Conservation (phyloP, 35 echinoderm and acorn worm species). For the Diadema setosum region DNA sequence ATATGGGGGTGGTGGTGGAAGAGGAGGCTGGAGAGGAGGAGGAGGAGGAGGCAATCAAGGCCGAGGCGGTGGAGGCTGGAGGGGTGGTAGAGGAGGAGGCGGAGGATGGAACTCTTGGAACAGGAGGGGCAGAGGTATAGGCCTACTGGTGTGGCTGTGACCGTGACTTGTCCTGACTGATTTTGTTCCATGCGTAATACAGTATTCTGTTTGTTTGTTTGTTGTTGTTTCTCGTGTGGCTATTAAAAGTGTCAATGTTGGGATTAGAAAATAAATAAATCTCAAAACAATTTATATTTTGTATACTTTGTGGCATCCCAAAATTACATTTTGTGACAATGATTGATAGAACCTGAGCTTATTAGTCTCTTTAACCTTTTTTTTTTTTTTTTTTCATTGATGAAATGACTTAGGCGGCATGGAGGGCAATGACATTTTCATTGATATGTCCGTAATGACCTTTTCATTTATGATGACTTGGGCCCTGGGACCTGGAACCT, state of each 20-base stretch:
- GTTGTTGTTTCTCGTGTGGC: not conserved
- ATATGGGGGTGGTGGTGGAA: not conserved
- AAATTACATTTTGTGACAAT: no score
- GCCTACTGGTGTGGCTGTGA: not conserved
- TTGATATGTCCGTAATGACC: no score
- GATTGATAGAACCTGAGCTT: no score
- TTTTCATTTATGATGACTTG: no score
- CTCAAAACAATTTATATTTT: not conserved
- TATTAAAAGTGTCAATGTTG: not conserved
- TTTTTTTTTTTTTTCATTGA: no score
- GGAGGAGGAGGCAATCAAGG: not conserved
- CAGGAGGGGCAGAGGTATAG: slow-evolving; percentile 44
- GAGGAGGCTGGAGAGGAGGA: not conserved
- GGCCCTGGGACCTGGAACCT: no score
- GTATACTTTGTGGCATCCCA: no score
- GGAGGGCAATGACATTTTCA: no score
- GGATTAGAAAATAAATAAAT: not conserved
- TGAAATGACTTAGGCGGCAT: no score
- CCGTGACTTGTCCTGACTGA: not conserved
- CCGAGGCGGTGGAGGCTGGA: not conserved
- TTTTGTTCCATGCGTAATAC: not conserved
- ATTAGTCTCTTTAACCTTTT: no score
- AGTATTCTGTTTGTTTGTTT: not conserved
- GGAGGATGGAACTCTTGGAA: slow-evolving; percentile 8
- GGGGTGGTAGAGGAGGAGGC: slow-evolving; percentile 22